Percentiles rank a stretch among this genome's conserved stretches.
phyloP scores from a whole-genome alignment of 2,113 vertebrate genomes.

The Malurus elegans region DNA sequence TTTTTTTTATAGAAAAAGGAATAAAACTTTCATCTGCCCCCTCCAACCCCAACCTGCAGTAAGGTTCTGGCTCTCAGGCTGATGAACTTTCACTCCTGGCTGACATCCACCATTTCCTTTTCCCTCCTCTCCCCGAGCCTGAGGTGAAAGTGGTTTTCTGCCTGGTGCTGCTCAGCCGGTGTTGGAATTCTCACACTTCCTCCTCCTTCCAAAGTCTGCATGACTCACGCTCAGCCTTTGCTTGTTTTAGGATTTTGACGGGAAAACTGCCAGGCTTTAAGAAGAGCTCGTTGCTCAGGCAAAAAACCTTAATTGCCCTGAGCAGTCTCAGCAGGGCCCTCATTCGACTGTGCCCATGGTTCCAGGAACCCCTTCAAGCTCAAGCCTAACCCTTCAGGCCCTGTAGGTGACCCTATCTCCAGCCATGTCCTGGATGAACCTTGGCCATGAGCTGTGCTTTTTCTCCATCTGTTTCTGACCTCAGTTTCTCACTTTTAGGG shows the following conservation, averaged over 20 bases:
- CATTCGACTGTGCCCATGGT: background rate
- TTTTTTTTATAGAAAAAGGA: background rate
- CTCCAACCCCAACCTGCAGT: background rate
- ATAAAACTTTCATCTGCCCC: background rate
- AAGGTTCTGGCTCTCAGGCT: background rate
- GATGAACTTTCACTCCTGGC: background rate
- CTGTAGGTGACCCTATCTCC: background rate
- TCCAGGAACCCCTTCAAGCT: background rate
- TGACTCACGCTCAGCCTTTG: slow-evolving; percentile 8
- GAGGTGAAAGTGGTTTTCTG: background rate
- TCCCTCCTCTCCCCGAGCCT: background rate
- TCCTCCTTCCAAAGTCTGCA: background rate
- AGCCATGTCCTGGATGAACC: background rate
- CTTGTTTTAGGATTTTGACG: background rate
- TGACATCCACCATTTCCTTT: accelerated
- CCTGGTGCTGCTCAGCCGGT: background rate
- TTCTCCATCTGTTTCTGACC: background rate
- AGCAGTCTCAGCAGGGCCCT: background rate
- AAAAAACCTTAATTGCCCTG: background rate
- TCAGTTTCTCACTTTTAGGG: background rate
- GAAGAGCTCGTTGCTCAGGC: background rate
- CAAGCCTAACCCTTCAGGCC: background rate
- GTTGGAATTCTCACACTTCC: background rate
- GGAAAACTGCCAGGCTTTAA: background rate
- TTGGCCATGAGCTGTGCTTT: background rate